A percentile compares a stretch with the other conserved stretches of the same genome.
Conservation (phyloP, 1,140 invertebrate genomes). For the Protaetia brevitarsis region DNA sequence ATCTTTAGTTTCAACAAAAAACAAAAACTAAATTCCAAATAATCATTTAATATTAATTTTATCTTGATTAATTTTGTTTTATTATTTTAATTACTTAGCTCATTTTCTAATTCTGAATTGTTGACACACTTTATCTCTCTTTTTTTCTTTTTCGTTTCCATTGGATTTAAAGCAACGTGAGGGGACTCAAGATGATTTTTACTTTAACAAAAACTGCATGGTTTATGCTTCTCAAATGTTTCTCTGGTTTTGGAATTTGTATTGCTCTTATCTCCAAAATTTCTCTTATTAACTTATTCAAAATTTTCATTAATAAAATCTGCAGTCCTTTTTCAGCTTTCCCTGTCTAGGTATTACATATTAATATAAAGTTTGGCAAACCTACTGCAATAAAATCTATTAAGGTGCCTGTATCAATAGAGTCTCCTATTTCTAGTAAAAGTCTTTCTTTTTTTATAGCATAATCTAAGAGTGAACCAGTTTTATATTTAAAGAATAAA, state of each 20-base stretch:
- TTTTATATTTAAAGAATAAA: background rate
- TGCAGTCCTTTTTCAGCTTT: slow-evolving; percentile 29
- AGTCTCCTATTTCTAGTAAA: background rate
- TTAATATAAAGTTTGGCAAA: slow-evolving; percentile 39
- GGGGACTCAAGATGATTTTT: slow-evolving; percentile 38
- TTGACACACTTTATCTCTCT: slow-evolving; percentile 27
- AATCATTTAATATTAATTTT: slow-evolving; percentile 35
- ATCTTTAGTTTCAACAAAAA: slow-evolving; percentile 27
- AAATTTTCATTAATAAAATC: slow-evolving; percentile 36
- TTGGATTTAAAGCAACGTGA: slow-evolving; percentile 37
- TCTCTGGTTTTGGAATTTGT: slow-evolving; percentile 33
- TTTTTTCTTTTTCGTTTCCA: slow-evolving; percentile 25
- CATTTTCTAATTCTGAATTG: slow-evolving; percentile 29
- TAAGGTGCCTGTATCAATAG: slow-evolving; percentile 32
- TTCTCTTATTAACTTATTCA: slow-evolving; percentile 34
- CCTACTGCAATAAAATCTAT: slow-evolving; percentile 39
- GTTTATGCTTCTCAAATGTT: slow-evolving; percentile 35
- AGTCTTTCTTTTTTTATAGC: background rate
- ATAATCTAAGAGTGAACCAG: background rate
- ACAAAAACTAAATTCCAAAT: slow-evolving; percentile 12
- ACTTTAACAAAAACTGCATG: slow-evolving; percentile 32
- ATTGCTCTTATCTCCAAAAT: slow-evolving; percentile 29
- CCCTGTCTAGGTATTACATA: slow-evolving; percentile 37
- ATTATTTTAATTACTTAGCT: slow-evolving; percentile 29
- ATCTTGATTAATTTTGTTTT: slow-evolving; percentile 33